Conservation (phyloP, 2,888 invertebrate species). For the Adelphocoris suturalis region DNA sequence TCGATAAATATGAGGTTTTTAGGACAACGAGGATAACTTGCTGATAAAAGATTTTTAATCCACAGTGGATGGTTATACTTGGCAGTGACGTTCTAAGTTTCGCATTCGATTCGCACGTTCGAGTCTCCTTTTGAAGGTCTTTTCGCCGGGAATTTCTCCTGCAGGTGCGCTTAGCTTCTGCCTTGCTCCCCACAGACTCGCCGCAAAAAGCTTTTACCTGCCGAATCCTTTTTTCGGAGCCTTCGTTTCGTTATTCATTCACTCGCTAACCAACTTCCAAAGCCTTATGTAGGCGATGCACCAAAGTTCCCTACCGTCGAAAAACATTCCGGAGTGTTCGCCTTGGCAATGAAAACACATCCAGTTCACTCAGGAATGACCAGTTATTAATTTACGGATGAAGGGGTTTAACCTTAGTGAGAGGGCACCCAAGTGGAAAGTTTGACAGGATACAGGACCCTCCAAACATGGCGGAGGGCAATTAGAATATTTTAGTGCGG, state of each 20-base stretch:
- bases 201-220: background rate
- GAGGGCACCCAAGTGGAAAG: constrained; percentile 65
- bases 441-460: constrained; percentile 69
- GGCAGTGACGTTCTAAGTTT: background rate
- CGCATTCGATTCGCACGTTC: background rate
- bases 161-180: constrained; percentile 32
- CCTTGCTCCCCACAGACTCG: background rate
- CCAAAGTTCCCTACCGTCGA: background rate
- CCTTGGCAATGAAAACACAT: constrained; percentile 43
- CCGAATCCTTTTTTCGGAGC: constrained; percentile 20
- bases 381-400: constrained; percentile 70
- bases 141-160: background rate
- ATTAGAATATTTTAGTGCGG: constrained; percentile 69
- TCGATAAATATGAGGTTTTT: too few relatives aligned
- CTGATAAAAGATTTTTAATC: too few relatives aligned
- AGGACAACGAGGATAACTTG: too few relatives aligned
- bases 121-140: background rate
- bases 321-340: background rate
- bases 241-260: background rate
- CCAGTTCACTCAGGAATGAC: constrained; percentile 27
- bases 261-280: background rate
- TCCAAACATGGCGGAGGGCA: constrained; percentile 68
- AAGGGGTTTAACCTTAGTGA: constrained; percentile 66
- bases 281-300: background rate
- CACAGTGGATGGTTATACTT: too few relatives aligned